phyloP scores from a whole-genome alignment of 2,113 vertebrate species.

The Lipotes vexillifer region DNA sequence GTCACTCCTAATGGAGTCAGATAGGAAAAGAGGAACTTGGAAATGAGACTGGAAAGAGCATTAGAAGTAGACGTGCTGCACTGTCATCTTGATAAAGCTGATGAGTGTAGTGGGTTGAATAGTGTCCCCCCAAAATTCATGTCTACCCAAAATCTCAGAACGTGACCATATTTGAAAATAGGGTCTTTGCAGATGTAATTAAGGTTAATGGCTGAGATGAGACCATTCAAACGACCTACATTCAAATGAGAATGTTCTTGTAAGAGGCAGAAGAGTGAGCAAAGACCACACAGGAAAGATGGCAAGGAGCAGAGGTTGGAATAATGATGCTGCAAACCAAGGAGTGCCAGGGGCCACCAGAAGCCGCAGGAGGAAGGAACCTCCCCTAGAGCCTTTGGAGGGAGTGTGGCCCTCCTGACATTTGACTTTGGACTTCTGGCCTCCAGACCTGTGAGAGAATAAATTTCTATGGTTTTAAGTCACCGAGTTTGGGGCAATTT shows the following conservation, averaged over 20 bases:
- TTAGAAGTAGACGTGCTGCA: not conserved
- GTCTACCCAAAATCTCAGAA: not conserved
- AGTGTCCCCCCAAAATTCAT: not conserved
- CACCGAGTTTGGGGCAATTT: not conserved
- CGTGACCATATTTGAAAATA: not conserved
- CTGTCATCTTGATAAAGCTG: fast-evolving
- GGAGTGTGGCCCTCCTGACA: not conserved
- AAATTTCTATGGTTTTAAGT: not conserved
- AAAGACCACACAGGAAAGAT: not conserved
- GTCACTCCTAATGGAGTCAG: not conserved
- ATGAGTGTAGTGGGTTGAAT: no score
- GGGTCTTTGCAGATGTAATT: not conserved
- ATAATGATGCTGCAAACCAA: not conserved
- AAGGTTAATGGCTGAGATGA: not conserved
- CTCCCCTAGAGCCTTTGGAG: not conserved
- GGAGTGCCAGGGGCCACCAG: not conserved
- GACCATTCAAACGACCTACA: not conserved
- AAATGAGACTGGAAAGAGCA: not conserved
- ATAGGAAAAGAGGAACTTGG: not conserved
- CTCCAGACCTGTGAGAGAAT: not conserved
- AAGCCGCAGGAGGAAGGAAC: not conserved
- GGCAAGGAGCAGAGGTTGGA: not conserved
- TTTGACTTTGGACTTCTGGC: not conserved
- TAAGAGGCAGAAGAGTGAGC: not conserved
- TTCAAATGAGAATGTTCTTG: not conserved